These are phyloP conservation scores for Calyptomena viridis DNA, from an alignment of 2,113 vertebrate genomes.

Conservation along the genomic window DNA sequence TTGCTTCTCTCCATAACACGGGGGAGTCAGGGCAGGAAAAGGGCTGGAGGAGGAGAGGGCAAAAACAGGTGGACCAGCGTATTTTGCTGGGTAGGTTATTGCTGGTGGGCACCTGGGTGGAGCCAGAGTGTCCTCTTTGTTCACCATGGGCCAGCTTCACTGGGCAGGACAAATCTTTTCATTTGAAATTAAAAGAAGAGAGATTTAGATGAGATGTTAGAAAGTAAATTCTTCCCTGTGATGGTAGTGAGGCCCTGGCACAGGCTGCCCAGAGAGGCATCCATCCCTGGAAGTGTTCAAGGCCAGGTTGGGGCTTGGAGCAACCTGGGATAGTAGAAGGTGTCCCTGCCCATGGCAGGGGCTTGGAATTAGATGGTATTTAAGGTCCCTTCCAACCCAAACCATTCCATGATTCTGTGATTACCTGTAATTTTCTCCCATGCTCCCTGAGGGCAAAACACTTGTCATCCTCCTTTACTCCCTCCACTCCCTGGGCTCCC, in stretches of 20 bases:
- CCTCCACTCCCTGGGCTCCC: accelerated
- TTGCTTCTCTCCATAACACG: accelerated
- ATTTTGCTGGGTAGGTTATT: not conserved
- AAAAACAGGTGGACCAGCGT: accelerated
- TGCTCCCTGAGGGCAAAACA: not conserved
- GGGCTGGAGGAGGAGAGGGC: not conserved
- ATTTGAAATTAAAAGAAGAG: not conserved
- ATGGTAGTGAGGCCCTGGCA: not conserved
- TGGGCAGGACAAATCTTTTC: not conserved
- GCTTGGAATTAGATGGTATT: not conserved
- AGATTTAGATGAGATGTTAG: not conserved
- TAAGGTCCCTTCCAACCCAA: not conserved
- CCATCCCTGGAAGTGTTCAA: not conserved
- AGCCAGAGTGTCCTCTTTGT: accelerated
- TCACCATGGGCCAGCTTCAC: not conserved
- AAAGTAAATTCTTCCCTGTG: not conserved
- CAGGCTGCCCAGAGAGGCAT: not conserved
- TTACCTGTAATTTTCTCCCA: not conserved
- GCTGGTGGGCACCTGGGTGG: not conserved
- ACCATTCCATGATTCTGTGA: not conserved
- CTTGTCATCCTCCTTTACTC: not conserved
- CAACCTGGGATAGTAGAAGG: accelerated
- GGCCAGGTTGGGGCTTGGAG: not conserved
- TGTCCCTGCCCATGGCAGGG: not conserved
- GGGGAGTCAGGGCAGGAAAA: not conserved